These are phyloP conservation scores for Forficula auricularia DNA, from an alignment of 1,140 invertebrate genomes.

Conservation along the genomic window DNA sequence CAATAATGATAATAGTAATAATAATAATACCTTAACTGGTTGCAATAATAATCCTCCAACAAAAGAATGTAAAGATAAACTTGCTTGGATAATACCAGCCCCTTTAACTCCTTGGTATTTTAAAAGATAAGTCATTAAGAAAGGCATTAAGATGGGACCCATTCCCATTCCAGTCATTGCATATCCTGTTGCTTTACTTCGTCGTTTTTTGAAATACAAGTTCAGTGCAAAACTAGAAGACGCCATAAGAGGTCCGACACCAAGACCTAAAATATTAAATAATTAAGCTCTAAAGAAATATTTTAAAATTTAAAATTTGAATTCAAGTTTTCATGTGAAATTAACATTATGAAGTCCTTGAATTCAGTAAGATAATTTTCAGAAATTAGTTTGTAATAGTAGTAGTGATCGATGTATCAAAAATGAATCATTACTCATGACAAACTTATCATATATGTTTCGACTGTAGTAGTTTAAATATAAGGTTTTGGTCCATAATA, in stretches of 20 bases:
- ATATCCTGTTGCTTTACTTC: slow-evolving; percentile 46
- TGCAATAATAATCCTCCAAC: slow-evolving; percentile 42
- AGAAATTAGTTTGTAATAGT: not conserved
- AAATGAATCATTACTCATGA: too few species aligned
- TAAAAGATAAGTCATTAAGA: slow-evolving; percentile 39
- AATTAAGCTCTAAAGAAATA: not conserved
- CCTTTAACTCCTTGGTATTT: slow-evolving; percentile 35
- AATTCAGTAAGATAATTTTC: slow-evolving; percentile 28
- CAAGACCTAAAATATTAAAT: not conserved
- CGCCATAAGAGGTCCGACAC: too few species aligned
- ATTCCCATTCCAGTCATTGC: slow-evolving; percentile 50
- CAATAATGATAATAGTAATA: slow-evolving; percentile 1
- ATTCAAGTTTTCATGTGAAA: slow-evolving; percentile 23
- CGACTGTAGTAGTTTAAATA: too few species aligned
- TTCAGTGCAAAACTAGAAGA: too few species aligned
- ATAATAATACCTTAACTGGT: too few species aligned
- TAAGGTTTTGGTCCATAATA: too few species aligned
- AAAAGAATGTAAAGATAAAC: slow-evolving; percentile 40
- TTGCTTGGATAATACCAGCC: slow-evolving; percentile 40
- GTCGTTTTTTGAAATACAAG: slow-evolving; percentile 34
- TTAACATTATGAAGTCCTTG: slow-evolving; percentile 41
- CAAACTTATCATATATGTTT: too few species aligned
- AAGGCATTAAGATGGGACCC: slow-evolving; percentile 55
- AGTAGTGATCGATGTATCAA: not conserved
- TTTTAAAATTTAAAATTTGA: not conserved